Evolutionary conservation across 2,888 invertebrate species (phyloP), one percentile per base, ranked within the genome.

Genomic region (Trachelus tabidus): DNA sequence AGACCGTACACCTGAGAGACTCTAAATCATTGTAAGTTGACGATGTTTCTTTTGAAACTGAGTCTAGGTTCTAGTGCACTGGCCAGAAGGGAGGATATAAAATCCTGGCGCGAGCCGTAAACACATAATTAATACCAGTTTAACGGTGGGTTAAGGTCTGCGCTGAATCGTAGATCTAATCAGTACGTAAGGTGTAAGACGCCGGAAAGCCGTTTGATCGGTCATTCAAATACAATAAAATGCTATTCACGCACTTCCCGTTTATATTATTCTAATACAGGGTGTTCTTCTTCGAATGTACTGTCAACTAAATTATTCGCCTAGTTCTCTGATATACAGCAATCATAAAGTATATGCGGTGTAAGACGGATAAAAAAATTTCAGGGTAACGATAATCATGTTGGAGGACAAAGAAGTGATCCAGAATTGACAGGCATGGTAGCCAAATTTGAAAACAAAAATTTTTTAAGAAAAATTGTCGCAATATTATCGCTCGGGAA

Each of bases 51-150:
- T 71, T 71, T 71, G 33, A 31, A 71, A 71, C 71, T 34, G 33
- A 34, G 71, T 71, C 71, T 71, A 71, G 71, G 23, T 56, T 23
- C 56, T 71, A 71, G 71, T 11, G 34, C 71, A 23, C 6, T 31
- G 31, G 33, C 12, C 31, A 71, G 33, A 23, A 56, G 71, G 71
- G 71, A 34, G 71, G 33, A 71, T 71, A 71, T 33, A 71, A 71
- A 31, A 34, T 34, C 71, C 31, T 23, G 71, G 34, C 31, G 71
- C 71, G 71, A 71, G 71, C 71, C 71, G 71, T 71, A 71, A 71
- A 71, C 71, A 71, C 33, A 71, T 71, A 71, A 71, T 71, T 71
- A 71, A 71, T 71, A 71, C 71, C 31, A 71, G 71, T 71, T 71
- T 71, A 71, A 71, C 71, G 71, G 33, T n/a, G 71, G 71, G 71